Evolutionary conservation across 2,113 vertebrate species (phyloP).

Genomic region (Centropus unirufus): DNA sequence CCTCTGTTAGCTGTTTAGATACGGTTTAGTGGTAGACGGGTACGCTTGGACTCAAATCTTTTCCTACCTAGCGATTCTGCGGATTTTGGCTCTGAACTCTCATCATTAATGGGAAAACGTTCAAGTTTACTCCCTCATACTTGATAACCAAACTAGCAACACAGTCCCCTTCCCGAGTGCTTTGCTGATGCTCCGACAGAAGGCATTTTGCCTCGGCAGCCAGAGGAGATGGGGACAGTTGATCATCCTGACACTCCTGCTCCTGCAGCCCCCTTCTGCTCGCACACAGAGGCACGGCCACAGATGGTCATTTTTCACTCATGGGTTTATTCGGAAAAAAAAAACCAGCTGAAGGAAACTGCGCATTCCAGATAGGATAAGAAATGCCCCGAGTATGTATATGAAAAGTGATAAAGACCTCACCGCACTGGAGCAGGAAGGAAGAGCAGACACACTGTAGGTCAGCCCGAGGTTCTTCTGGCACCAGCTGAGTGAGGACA

Average conservation of each 20-base stretch:
- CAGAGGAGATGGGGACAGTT: neutral
- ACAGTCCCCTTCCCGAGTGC: neutral
- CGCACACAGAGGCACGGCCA: neutral
- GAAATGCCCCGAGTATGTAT: neutral
- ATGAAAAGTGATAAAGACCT: neutral
- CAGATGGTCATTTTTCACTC: neutral
- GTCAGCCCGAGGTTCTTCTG: neutral
- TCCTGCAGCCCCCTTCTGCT: neutral
- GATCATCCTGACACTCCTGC: neutral
- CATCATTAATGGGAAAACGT: neutral
- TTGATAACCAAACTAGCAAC: neutral
- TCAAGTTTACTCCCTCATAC: neutral
- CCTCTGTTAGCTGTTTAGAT: neutral
- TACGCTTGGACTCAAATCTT: too few species aligned
- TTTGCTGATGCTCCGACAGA: neutral
- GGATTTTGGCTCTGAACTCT: neutral
- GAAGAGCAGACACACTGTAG: fast-evolving
- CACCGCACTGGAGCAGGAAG: neutral
- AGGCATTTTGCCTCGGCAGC: neutral
- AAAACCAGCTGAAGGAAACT: neutral
- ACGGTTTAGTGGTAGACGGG: too few species aligned
- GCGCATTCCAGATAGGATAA: neutral
- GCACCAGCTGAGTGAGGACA: neutral
- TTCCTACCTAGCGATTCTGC: too few species aligned
- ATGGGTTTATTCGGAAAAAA: neutral